Evolutionary conservation across 2,888 invertebrate genomes (phyloP).

Genomic region (Aphrophora alni): DNA sequence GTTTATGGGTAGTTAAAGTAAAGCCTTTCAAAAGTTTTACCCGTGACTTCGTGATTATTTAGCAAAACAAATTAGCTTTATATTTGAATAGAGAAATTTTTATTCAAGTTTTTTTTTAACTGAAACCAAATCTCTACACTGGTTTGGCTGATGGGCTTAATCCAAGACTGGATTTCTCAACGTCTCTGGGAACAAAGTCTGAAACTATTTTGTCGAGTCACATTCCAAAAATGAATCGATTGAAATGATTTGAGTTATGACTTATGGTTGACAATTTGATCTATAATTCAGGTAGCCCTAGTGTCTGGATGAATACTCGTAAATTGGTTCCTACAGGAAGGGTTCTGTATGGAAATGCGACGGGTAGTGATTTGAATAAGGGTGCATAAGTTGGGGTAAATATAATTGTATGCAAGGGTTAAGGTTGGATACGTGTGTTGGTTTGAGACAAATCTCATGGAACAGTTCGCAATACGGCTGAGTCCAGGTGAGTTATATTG

Average conservation of each 20-base stretch:
- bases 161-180: too few relatives aligned
- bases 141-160: too few relatives aligned
- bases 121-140: too few relatives aligned
- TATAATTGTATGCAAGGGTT: conserved; percentile 9
- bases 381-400: conserved; percentile 5
- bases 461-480: not conserved
- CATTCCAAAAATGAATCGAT: not conserved
- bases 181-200: too few relatives aligned
- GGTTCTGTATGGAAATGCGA: conserved; percentile 2
- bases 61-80: too few relatives aligned
- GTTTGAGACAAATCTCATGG: not conserved
- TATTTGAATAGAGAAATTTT: too few relatives aligned
- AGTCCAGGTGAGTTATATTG: not conserved
- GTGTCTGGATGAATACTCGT: not conserved
- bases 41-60: too few relatives aligned
- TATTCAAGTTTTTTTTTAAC: too few relatives aligned
- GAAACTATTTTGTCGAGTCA: not conserved
- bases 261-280: not conserved
- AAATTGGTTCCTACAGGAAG: not conserved
- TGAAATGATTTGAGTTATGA: not conserved
- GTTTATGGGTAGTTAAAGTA: too few relatives aligned
- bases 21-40: too few relatives aligned
- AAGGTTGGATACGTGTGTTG: not conserved
- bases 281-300: not conserved
- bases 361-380: not conserved